Conservation (phyloP, 2,888 invertebrate species). For the Frankliniella intonsa region DNA sequence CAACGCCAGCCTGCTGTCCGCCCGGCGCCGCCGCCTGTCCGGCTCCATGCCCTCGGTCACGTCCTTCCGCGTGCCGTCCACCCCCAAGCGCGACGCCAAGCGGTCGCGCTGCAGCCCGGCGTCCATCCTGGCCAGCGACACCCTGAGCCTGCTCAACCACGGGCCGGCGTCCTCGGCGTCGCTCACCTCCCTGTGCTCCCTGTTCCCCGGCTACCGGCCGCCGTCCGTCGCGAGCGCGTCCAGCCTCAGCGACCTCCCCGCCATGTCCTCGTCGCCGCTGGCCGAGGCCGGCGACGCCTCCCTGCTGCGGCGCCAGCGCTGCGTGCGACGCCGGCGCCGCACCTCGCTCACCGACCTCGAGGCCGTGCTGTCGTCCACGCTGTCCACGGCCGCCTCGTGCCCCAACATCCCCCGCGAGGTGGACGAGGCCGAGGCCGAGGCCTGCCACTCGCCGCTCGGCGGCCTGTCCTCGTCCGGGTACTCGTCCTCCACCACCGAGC, state of each 20-base stretch:
- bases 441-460: not conserved
- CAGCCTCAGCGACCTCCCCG: conserved; percentile 4
- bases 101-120: conserved; percentile 16
- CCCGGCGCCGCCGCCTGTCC: not conserved
- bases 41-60: not conserved
- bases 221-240: conserved; percentile 1
- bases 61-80: conserved; percentile 6
- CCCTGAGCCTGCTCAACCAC: conserved; percentile 18
- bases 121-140: not conserved
- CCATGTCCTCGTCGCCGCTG: not conserved
- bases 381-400: conserved; percentile 3
- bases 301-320: conserved; percentile 19
- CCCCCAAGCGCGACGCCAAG: not conserved
- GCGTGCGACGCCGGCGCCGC: not conserved
- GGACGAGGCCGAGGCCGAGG: not conserved
- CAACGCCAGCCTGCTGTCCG: not conserved
- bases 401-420: conserved; percentile 8
- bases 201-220: conserved; percentile 13
- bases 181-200: not conserved
- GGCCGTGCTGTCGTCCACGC: not conserved
- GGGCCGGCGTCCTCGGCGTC: not conserved
- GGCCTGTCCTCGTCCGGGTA: not conserved
- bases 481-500: conserved; percentile 13
- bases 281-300: not conserved
- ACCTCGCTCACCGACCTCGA: not conserved